phyloP scores from a whole-genome alignment of 1,140 invertebrate genomes.

The Ceratosolen fusciceps region DNA sequence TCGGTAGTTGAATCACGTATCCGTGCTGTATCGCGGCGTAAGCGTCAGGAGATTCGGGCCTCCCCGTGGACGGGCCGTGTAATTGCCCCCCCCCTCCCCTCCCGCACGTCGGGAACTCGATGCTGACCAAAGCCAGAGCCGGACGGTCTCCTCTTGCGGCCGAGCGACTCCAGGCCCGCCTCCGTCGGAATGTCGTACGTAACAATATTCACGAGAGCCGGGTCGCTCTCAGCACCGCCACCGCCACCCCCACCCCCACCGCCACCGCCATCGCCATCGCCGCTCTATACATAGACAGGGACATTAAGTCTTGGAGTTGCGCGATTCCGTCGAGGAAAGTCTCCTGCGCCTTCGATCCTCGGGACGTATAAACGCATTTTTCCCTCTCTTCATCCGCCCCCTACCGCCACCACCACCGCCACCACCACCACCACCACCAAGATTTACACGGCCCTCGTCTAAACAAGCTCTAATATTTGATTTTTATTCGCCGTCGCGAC shows the following conservation, averaged over 20 bases:
- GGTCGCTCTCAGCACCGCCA: too few relatives aligned
- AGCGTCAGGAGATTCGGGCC: too few relatives aligned
- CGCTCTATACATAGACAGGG: slow-evolving; percentile 57
- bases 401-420: not conserved
- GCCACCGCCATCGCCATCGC: too few relatives aligned
- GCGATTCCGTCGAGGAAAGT: not conserved
- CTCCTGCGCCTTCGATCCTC: not conserved
- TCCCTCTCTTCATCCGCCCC: too few relatives aligned
- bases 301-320: slow-evolving; percentile 64
- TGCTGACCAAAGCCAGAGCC: slow-evolving; percentile 69
- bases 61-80: too few relatives aligned
- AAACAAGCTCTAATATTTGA: slow-evolving; percentile 6
- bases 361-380: too few relatives aligned
- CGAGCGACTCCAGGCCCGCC: slow-evolving; percentile 54
- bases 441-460: not conserved
- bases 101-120: too few relatives aligned
- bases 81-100: slow-evolving; percentile 50
- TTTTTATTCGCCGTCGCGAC: slow-evolving; percentile 13
- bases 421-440: not conserved
- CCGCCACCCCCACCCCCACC: too few relatives aligned
- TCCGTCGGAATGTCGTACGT: slow-evolving; percentile 67
- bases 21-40: not conserved
- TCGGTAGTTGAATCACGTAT: slow-evolving; percentile 48
- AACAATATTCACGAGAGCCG: slow-evolving; percentile 67
- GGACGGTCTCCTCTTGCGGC: slow-evolving; percentile 39